These are phyloP conservation scores for Alethe diademata DNA, from an alignment of 2,113 vertebrate species.

Conservation along the genomic window DNA sequence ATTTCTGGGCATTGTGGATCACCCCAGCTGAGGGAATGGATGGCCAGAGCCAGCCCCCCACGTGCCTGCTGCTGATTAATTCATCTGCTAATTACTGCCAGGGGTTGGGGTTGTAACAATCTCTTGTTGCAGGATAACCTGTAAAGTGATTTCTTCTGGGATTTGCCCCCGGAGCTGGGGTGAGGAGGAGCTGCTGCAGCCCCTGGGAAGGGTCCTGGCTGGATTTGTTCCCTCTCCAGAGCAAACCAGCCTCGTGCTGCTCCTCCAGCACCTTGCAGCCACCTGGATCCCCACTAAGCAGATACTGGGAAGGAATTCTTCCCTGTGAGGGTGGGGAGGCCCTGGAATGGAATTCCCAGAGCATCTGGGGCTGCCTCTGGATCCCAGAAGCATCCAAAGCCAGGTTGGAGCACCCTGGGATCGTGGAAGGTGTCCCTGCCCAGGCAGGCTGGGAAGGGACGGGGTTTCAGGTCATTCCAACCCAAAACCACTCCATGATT, in stretches of 20 bases:
- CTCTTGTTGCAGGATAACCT: neutral
- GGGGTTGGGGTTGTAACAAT: neutral
- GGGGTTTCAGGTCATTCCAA: neutral
- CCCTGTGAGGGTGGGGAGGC: neutral
- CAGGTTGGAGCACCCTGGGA: fast-evolving
- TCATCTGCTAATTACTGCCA: fast-evolving
- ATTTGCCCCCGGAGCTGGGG: fast-evolving
- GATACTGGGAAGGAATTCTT: fast-evolving
- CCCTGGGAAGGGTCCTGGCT: neutral
- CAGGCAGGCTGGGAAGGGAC: neutral
- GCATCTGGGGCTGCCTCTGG: neutral
- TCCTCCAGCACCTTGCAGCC: neutral
- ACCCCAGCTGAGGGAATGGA: fast-evolving
- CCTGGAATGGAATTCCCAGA: neutral
- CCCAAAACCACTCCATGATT: neutral
- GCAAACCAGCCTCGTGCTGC: neutral
- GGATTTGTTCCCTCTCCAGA: neutral
- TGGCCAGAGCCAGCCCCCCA: fast-evolving
- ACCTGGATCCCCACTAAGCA: fast-evolving
- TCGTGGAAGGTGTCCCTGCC: neutral
- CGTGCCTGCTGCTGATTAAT: neutral
- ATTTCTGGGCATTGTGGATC: fast-evolving
- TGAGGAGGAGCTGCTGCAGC: neutral
- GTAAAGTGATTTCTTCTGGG: neutral
- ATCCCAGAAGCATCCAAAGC: fast-evolving